Evolutionary conservation across 2,888 invertebrate genomes (phyloP), one percentile per base, ranked within the genome.

Genomic region (Drymonia ruficornis): DNA sequence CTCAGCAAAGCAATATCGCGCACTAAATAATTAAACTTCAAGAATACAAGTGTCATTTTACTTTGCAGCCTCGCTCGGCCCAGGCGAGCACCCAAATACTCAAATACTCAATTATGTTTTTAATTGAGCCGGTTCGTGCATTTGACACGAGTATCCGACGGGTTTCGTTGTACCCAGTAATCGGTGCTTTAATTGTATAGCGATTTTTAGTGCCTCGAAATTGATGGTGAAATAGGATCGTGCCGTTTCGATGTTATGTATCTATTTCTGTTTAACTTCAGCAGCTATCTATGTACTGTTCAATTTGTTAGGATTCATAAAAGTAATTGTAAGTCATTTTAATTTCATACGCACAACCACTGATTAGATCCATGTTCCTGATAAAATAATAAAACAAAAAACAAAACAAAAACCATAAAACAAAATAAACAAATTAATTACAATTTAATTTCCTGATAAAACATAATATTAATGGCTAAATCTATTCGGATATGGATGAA

Each of bases 101-200:
- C 72, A 81, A 85, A 83, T 78, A 83, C 81, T 83, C 86, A 84
- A 89, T 89, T 89, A 86, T 82, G 79, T 84, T 87, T 87, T 87
- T 86, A 88, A 88, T 89, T 87, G 86, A 84, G 74, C 79, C 74
- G 74, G 65, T 78, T 75, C 75, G 79, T 86, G 85, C 77, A 77
- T 82, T 81, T 87, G 88, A 86, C 86, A 78, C 76, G 78, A 74
- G 72, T 74, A 76, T 79, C 76, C 76, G 65, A 53, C 61, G 66
- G 63, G 60, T 55, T 62, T 64, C 59, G 55, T 62, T 65, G 23
- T 59, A 59, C 61, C 23, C 59, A 47, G 61, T 68, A 72, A 70
- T 69, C 60, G 59, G 55, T 49, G 56, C 62, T 70, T 71, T 66
- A 68, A 67, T 61, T 70, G 61, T 65, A 63, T 52, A 53, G 49